Base-by-base conservation (phyloP, 2,888 invertebrate species). In the Odontomyia ornata region DNA sequence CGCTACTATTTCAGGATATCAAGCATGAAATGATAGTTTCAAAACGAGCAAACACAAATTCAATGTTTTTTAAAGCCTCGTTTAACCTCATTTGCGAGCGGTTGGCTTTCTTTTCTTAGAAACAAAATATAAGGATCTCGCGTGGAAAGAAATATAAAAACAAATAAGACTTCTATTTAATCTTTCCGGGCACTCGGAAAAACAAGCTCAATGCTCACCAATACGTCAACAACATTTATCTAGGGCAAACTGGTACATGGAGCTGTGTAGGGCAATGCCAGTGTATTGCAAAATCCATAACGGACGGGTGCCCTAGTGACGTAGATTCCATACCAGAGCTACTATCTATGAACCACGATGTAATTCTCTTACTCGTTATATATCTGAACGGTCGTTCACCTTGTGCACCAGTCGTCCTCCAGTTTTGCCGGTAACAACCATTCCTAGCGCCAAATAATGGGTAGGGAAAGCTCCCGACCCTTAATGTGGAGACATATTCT, bases 361-460 rank as follows among this genome's bases (percentile, higher is more conserved):
- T 73, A 73, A 73, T 76, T 43, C 57, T 47, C 65, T 67, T 64
- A 60, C 76, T 60, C 30, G 21, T 64, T 78, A 76, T 78, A 57
- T 78, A 73, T 43, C 65, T 57, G 13, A n/a, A 52, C 73, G 78
- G 78, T 76, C 78, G 73, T 78, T 78, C 76, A 78, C 76, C 78
- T 73, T 73, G 65, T 78, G 78, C 75, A 78, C 76, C 72, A 64
- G 65, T 47, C 69, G 65, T 65, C 69, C 30, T 69, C 73, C 36
- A 60, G 73, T 73, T 73, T 73, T 57, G 73, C 73, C 73, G 73
- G 73, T 60, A 73, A 43, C 73, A 57, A 56, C 36, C 60, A 27
- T 73, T 57, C 15, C 21, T 30, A 52, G 52, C 52, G 18, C 52
- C 52, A 52, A 18, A 15, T 18, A 18, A 5, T 5, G 18, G 52